Evolutionary conservation across 1,140 invertebrate species (phyloP).

Genomic region (Cyrtorhinus lividipennis): DNA sequence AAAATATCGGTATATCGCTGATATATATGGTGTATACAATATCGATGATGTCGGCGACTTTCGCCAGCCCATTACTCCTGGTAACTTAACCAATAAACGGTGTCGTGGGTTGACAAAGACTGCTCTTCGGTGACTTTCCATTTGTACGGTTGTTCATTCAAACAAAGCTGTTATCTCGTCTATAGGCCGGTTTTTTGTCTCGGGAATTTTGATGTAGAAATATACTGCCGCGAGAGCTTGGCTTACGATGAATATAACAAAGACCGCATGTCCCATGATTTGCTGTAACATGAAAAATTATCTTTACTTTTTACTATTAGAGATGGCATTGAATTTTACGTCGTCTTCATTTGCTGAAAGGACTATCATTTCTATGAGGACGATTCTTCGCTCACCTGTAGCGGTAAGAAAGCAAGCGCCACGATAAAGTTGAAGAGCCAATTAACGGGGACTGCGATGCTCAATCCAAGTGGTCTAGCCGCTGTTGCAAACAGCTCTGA

Average conservation of each 20-base stretch:
- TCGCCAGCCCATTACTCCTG: too few relatives aligned
- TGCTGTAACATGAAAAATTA: conserved; percentile 2
- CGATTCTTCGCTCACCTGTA: too few relatives aligned
- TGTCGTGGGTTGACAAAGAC: too few relatives aligned
- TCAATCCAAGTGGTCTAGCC: conserved; percentile 59
- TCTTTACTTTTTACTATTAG: background rate
- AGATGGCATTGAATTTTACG: too few relatives aligned
- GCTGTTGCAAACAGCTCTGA: conserved; percentile 68
- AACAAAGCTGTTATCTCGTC: conserved; percentile 13
- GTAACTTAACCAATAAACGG: too few relatives aligned
- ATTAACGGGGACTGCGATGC: conserved; percentile 64
- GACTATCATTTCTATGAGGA: too few relatives aligned
- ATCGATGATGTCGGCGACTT: too few relatives aligned
- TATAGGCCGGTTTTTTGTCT: conserved; percentile 16
- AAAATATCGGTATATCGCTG: too few relatives aligned
- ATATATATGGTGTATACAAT: too few relatives aligned
- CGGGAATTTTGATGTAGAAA: conserved; percentile 11
- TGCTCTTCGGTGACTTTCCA: too few relatives aligned
- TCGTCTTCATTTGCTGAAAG: too few relatives aligned
- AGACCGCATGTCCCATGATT: conserved; percentile 11
- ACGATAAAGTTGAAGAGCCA: conserved; percentile 79
- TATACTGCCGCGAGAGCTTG: background rate
- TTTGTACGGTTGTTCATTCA: too few relatives aligned
- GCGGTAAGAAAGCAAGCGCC: conserved; percentile 51
- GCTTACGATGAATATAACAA: conserved; percentile 13